Percentiles rank a stretch among this genome's conserved stretches.
Evolutionary conservation across 2,888 invertebrate species (phyloP).

Genomic region (Dendrolimus houi): DNA sequence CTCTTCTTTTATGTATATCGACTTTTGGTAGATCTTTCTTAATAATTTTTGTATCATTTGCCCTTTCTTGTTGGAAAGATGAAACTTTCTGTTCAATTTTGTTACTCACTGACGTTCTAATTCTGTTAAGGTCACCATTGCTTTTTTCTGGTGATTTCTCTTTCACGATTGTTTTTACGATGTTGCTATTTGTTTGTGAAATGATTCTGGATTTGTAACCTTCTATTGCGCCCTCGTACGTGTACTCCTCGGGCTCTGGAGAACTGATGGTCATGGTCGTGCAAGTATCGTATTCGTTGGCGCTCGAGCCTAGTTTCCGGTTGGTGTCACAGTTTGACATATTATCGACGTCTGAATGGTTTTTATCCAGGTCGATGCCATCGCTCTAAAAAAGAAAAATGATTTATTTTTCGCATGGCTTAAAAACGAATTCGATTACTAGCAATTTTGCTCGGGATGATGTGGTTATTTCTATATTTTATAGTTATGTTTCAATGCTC

Average conservation of each 20-base stretch:
- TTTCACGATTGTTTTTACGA: conserved; percentile 63
- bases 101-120: conserved; percentile 67
- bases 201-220: conserved; percentile 88
- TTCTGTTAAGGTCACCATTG: conserved; percentile 61
- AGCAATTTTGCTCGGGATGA: no score
- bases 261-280: conserved; percentile 82
- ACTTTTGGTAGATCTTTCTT: conserved; percentile 85
- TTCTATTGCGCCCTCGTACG: conserved; percentile 91
- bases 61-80: conserved; percentile 73
- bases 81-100: conserved; percentile 80
- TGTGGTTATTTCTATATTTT: no score
- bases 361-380: conserved; percentile 74
- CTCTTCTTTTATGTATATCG: conserved; percentile 87
- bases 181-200: conserved; percentile 71
- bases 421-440: not conserved
- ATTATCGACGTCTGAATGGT: conserved; percentile 71
- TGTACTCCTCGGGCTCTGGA: conserved; percentile 86
- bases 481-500: no score
- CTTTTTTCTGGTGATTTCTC: conserved; percentile 59
- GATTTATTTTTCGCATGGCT: not conserved
- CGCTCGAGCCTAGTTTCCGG: conserved; percentile 68
- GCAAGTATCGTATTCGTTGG: conserved; percentile 80
- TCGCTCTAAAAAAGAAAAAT: conserved; percentile 70
- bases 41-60: conserved; percentile 59
- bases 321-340: conserved; percentile 62